These are phyloP conservation scores for Lycorma delicatula DNA, from an alignment of 1,140 invertebrate species.

Conservation along the genomic window DNA sequence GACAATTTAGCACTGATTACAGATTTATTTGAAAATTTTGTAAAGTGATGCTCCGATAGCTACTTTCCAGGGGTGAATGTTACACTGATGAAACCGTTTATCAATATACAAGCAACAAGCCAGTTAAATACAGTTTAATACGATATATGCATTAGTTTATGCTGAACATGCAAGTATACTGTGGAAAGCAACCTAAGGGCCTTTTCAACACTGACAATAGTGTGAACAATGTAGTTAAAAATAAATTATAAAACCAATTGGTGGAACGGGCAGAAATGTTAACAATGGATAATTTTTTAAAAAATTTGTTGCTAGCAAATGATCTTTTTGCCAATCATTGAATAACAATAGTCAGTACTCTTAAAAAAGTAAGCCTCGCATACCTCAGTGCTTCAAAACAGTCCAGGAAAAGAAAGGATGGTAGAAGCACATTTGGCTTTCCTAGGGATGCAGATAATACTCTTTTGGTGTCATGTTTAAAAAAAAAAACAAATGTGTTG, in stretches of 20 bases:
- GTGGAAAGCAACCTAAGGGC: slow-evolving; percentile 3
- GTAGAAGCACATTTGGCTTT: background rate
- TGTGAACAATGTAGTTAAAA: background rate
- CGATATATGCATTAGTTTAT: slow-evolving; percentile 12
- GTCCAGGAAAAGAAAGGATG: slow-evolving; percentile 1
- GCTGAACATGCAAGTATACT: slow-evolving; percentile 7
- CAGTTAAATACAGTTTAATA: slow-evolving; percentile 7
- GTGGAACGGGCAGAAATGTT: slow-evolving; percentile 33
- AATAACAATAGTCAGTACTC: slow-evolving; percentile 31
- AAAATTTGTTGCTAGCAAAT: slow-evolving; percentile 28
- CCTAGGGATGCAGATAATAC: background rate
- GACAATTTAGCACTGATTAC: too few relatives aligned
- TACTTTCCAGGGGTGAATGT: too few relatives aligned
- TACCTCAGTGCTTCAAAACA: background rate
- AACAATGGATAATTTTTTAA: slow-evolving; percentile 37
- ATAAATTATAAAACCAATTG: slow-evolving; percentile 18
- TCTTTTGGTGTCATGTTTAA: slow-evolving; percentile 26
- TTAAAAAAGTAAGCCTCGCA: slow-evolving; percentile 15
- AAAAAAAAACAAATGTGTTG: slow-evolving; percentile 25
- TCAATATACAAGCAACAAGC: slow-evolving; percentile 13
- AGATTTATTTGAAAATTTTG: too few relatives aligned
- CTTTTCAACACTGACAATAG: background rate
- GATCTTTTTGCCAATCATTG: slow-evolving; percentile 26
- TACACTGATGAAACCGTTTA: too few relatives aligned
- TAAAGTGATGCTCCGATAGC: too few relatives aligned